Conservation (phyloP, 1,140 invertebrate genomes). For the Brachionus rotundiformis region DNA sequence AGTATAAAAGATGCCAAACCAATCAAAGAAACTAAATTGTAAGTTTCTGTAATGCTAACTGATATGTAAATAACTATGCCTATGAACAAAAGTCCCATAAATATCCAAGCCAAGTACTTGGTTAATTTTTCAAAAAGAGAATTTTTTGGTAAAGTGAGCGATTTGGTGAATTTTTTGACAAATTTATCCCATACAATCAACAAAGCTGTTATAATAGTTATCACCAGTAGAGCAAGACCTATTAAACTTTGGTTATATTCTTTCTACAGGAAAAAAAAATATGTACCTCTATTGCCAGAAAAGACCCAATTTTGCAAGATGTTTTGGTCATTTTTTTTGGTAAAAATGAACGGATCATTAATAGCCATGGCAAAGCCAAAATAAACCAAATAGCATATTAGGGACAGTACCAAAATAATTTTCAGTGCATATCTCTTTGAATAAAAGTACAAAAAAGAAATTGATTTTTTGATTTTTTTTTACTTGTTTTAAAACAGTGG, state of each 20-base stretch:
- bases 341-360: constrained; percentile 31
- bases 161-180: neutral
- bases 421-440: neutral
- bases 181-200: constrained; percentile 35
- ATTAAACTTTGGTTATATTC: no score
- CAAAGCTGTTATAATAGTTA: neutral
- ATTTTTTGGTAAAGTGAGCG: neutral
- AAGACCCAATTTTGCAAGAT: constrained; percentile 26
- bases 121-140: neutral
- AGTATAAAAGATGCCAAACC: constrained; percentile 27
- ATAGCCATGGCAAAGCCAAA: constrained; percentile 39
- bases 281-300: constrained; percentile 20
- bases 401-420: neutral
- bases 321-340: neutral
- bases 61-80: neutral
- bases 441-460: neutral
- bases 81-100: constrained; percentile 3
- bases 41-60: constrained; percentile 3
- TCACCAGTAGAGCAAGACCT: constrained; percentile 33
- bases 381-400: constrained; percentile 26
- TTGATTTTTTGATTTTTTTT: neutral
- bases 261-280: no score
- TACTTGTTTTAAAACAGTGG: neutral
- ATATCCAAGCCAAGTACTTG: neutral
- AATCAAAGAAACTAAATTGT: constrained; percentile 45